Evolutionary conservation across 2,113 vertebrate genomes (phyloP), one percentile per base, ranked within the genome.

Genomic region (Odocoileus virginianus): DNA sequence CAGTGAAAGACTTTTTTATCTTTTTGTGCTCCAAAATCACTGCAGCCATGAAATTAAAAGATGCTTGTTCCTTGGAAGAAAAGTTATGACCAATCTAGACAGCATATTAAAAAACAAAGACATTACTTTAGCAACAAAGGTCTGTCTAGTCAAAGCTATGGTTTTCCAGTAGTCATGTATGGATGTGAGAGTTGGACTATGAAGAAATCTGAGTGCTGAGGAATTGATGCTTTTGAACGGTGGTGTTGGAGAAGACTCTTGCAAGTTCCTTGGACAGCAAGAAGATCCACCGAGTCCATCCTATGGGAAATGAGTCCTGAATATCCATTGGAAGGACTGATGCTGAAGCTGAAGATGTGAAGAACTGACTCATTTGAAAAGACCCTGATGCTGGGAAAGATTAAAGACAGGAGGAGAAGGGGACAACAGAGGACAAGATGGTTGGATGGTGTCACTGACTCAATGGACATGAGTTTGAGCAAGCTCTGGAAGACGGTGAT

Each of bases 151-250:
- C 33, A 67, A 36, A n/a, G 52, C 33, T 67, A 10, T 21, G 17
- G 33, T 67, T 67, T 67, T 19, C 64, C 7, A 19, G 17, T 36
- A 5, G 64, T 67, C 64, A 10, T n/a, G 64, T 67, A 10, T 5
- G 2, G 64, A 36, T 67, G 4, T 67, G 33, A 67, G 64, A 36
- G 8, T 67, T 67, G 64, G 17, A 67, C 16, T 67, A 9, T n/a
- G 9, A 67, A 19, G 64, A 36, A 67, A 19, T 33, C 64, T 36
- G 33, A 36, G 8, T 4, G 0, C 33, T 0, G 0, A n/a, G n/a
- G 64, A 67, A n/a, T n/a, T 36, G 8, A 36, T 36, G 8, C 16
- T 36, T 36, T 67, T 36, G 17, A 67, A 21, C 33, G 21, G 16
- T 21, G 8, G 8, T 67, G 33, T 36, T 21, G 64, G 33, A 36